Conservation (phyloP, 2,888 invertebrate genomes). For the Trachelus troglodyta region DNA sequence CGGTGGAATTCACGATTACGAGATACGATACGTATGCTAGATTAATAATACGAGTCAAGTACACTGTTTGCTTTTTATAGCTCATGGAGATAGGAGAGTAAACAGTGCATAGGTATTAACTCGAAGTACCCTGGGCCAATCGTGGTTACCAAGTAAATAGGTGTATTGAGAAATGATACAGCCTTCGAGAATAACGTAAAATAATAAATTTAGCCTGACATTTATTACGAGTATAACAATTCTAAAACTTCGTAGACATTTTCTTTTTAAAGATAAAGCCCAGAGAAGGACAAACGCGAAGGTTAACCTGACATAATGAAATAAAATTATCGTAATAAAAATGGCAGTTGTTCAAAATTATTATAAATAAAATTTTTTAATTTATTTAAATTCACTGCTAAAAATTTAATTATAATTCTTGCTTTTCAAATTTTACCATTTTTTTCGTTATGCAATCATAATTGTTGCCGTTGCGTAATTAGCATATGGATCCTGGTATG, state of each 20-base stretch:
- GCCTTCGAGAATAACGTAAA: not conserved
- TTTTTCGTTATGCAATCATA: not conserved
- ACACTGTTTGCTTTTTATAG: not conserved
- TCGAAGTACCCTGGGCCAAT: not conserved
- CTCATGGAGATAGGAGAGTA: not conserved
- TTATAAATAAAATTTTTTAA: not conserved
- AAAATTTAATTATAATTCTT: not conserved
- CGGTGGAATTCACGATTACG: not conserved
- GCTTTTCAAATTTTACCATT: not conserved
- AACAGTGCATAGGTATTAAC: not conserved
- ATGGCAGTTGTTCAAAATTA: not conserved
- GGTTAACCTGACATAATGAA: not conserved
- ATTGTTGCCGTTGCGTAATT: not conserved
- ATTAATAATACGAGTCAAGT: conserved; percentile 1
- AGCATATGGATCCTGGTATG: not conserved
- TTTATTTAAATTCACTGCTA: not conserved
- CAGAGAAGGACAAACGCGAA: not conserved
- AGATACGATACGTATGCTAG: not conserved
- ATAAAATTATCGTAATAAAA: too few species aligned
- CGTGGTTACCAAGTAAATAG: not conserved
- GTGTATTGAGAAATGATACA: not conserved
- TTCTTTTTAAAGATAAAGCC: not conserved
- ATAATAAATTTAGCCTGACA: not conserved
- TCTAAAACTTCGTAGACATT: not conserved
- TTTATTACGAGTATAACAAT: not conserved